Base-by-base conservation (phyloP, 92 coral and sea anemone species). In the Isaurus tuberculatus region DNA sequence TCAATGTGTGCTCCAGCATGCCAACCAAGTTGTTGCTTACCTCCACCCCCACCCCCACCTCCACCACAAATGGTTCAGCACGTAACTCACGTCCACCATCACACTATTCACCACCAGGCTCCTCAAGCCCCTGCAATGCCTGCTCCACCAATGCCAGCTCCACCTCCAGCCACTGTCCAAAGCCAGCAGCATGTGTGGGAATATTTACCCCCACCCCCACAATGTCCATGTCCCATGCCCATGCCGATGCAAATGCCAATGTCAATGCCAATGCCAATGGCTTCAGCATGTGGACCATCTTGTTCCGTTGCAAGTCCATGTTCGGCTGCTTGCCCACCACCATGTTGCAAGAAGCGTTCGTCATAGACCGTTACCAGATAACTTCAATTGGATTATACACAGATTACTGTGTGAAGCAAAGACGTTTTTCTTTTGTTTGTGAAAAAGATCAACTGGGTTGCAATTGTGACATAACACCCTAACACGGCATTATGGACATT, bases 31-130 rank as follows among this genome's bases (percentile, higher is more conserved):
- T 95, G 98, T 26, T 96, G 99, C 55, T 53, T 79, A 7, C 92
- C 93, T 11, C 96, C 98, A 32, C 98, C 94, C n/a, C 98, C 98
- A 55, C 99, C 99, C 44, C 97, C 98, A 55, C 94, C 97, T 19
- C 98, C 95, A 70, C 93, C 90, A 86, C 98, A 93, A 86, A 90
- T 86, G 93, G 83, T 90, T 83, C 85, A 83, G 94, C 99, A 92
- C 92, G 89, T 84, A 75, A 91, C 89, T 82, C 90, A 81, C 79
- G 89, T 88, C 86, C 97, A 88, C 88, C 96, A 89, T 85, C 97
- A 92, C 90, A 91, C 64, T 88, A 79, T 90, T 88, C 98, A 89
- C 72, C 98, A 92, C 91, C 90, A 75, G 93, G 94, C 87, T 48
- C 90, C 95, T 55, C 92, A 81, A 90, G 98, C 90, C 17, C 98